Percentiles rank a stretch among this genome's conserved stretches.
phyloP scores from a whole-genome alignment of 2,888 invertebrate species.

The Agrotis clavis region DNA sequence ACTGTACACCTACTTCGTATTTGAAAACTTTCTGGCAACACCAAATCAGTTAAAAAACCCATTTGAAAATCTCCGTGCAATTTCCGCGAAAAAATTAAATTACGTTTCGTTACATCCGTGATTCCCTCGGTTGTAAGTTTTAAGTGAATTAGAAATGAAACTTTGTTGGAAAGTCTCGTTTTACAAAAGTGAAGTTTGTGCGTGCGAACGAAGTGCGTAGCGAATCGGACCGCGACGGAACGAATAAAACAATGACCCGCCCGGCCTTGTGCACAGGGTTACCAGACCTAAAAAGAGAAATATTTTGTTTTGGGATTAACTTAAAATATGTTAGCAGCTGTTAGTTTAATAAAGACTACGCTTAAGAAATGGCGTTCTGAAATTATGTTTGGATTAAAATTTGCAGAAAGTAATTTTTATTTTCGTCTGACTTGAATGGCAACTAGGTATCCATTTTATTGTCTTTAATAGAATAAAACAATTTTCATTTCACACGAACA shows the following conservation, averaged over 20 bases:
- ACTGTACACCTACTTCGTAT: background rate
- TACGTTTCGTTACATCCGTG: slow-evolving; percentile 36
- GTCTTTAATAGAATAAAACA: background rate
- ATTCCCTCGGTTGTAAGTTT: slow-evolving; percentile 51
- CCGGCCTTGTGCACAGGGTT: slow-evolving; percentile 68
- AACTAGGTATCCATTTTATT: background rate
- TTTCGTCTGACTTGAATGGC: background rate
- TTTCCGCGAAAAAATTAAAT: slow-evolving; percentile 48
- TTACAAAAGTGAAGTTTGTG: slow-evolving; percentile 51
- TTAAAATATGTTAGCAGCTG: slow-evolving; percentile 26
- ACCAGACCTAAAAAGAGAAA: slow-evolving; percentile 27
- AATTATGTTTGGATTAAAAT: background rate
- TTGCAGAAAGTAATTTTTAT: background rate
- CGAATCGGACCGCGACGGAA: slow-evolving; percentile 73
- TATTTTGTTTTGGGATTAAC: slow-evolving; percentile 8
- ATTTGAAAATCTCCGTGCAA: slow-evolving; percentile 27
- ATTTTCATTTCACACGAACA: background rate
- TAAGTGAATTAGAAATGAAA: slow-evolving; percentile 55
- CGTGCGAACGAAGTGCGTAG: slow-evolving; percentile 63
- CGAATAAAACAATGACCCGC: slow-evolving; percentile 78
- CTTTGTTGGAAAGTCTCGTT: slow-evolving; percentile 47
- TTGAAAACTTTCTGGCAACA: background rate
- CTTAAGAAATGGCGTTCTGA: background rate
- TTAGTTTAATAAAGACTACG: background rate
- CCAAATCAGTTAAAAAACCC: slow-evolving; percentile 15